These are phyloP conservation scores for Drusus annulatus DNA, from an alignment of 1,140 invertebrate species.

Conservation along the genomic window DNA sequence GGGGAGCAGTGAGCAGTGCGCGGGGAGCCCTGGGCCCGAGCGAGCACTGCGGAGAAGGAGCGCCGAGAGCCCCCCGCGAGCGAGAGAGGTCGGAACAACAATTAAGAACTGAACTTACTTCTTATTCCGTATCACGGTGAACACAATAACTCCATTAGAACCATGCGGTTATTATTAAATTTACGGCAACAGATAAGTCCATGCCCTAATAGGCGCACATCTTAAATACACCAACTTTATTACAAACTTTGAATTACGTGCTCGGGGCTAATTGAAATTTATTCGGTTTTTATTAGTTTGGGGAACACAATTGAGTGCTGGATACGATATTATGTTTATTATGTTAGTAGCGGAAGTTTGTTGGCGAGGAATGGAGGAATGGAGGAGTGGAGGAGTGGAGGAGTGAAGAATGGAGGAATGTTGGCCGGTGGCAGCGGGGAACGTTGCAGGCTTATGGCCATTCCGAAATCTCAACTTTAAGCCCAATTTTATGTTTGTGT, in stretches of 20 bases:
- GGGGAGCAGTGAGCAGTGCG: not conserved
- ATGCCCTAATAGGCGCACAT: conserved; percentile 35
- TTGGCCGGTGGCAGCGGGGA: not conserved
- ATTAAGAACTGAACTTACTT: conserved; percentile 59
- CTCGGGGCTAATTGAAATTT: conserved; percentile 57
- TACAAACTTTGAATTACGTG: conserved; percentile 47
- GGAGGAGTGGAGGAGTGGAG: not conserved
- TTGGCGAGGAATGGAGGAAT: not conserved
- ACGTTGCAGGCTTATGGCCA: not conserved
- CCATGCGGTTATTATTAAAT: conserved; percentile 56
- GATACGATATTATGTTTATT: too few relatives aligned
- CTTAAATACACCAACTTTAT: conserved; percentile 43
- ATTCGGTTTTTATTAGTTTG: conserved; percentile 57
- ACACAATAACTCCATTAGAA: conserved; percentile 59
- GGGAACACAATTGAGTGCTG: conserved; percentile 13
- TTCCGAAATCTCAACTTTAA: conserved; percentile 3
- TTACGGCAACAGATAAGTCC: conserved; percentile 51
- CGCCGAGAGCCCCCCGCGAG: not conserved
- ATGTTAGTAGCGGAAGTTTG: too few relatives aligned
- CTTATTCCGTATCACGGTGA: conserved; percentile 55
- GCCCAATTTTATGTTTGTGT: conserved; percentile 14
- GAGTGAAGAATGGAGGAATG: not conserved
- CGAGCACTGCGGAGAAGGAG: too few relatives aligned
- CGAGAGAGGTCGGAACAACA: conserved; percentile 49
- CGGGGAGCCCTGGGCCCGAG: too few relatives aligned